A percentile compares a stretch with the other conserved stretches of the same genome.
phyloP scores from a whole-genome alignment of 2,888 invertebrate genomes.

The Tenthredo distinguenda region DNA sequence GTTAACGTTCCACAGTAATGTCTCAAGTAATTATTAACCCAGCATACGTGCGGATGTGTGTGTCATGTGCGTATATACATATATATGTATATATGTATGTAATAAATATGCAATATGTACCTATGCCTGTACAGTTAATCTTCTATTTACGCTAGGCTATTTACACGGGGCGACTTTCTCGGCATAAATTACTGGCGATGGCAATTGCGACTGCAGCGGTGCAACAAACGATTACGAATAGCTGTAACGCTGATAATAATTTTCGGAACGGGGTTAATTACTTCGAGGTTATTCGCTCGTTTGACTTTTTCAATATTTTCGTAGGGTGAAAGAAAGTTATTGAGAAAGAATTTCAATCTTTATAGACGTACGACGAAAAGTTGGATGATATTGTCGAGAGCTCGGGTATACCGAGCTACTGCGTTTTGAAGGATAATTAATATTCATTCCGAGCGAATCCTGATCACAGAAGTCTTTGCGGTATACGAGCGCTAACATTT shows the following conservation, averaged over 20 bases:
- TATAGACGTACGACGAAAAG: no score
- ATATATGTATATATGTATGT: neutral
- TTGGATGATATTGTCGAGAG: no score
- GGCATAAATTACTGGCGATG: constrained; percentile 11
- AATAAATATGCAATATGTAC: neutral
- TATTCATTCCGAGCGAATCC: neutral
- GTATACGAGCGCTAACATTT: neutral
- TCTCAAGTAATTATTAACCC: constrained; percentile 27
- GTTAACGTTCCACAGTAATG: neutral
- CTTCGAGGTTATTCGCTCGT: no score
- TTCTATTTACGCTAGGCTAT: constrained; percentile 16
- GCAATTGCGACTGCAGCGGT: neutral
- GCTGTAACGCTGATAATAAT: neutral
- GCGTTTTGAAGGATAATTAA: neutral
- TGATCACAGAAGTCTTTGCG: neutral
- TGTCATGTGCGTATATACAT: no score
- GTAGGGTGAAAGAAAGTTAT: no score
- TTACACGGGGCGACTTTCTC: constrained; percentile 22
- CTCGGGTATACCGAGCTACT: neutral
- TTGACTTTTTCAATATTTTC: no score
- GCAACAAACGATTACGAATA: constrained; percentile 15
- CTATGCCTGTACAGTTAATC: constrained; percentile 10
- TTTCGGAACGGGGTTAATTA: no score
- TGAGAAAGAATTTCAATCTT: no score
- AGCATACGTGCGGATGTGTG: neutral